Evolutionary conservation across 2,888 invertebrate species (phyloP), one percentile per base, ranked within the genome.

Genomic region (Mesopsocus fuscifrons): DNA sequence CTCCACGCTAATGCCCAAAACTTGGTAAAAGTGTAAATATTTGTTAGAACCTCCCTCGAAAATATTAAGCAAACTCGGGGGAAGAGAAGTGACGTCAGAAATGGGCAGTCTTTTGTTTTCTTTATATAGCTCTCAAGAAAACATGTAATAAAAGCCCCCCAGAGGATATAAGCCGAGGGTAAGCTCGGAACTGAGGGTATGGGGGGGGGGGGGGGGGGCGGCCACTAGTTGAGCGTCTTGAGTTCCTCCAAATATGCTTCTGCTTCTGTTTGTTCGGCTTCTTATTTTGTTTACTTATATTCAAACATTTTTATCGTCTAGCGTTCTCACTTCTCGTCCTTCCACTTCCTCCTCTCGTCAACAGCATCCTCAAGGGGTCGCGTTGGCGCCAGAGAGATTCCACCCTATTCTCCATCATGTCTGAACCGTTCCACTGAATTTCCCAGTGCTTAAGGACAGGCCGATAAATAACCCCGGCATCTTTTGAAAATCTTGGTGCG

Each of bases 51-150:
- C 20, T 20, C 38, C 38, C 20, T 17, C 17, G n/a, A 34, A 38
- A 38, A 38, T 38, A 38, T 38, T 38, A 38, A 38, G 20, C 38
- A 38, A 38, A 38, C 38, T 38, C 38, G 16, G 38, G 11, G 11
- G 20, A 38, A 21, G 17, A 11, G 20, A 20, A 38, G 38, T 38
- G 38, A 38, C 38, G 38, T 38, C 38, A 38, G 38, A 38, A 38
- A 38, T 38, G 38, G 38, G 38, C 38, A 38, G 38, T 38, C 38
- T 20, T 18, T 38, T 38, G 38, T 38, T 38, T 38, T 38, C 38
- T 38, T 38, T 38, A 38, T 38, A 38, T 38, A 38, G 38, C 38
- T 38, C 38, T 38, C 38, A 38, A 38, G 38, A 38, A 38, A 38
- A 38, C 38, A 38, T 38, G 38, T 20, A 38, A 38, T 38, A 38